phyloP scores from a whole-genome alignment of 2,888 invertebrate species.

The Hemistola chrysoprasaria region DNA sequence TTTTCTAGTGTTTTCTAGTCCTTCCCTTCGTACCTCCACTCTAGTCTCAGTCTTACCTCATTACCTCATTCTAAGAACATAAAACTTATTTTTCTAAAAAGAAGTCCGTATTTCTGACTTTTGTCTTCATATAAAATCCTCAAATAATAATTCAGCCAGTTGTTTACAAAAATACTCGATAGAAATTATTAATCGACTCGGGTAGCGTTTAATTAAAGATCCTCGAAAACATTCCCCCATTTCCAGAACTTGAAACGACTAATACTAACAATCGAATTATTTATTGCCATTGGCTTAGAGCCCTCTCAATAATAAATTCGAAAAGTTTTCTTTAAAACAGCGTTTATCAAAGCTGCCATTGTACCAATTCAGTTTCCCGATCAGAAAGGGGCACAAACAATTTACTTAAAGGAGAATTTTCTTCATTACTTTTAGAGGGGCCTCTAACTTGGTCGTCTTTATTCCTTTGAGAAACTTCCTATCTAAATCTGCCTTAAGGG shows the following conservation, averaged over 20 bases:
- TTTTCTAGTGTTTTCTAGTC: too few species aligned
- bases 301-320: conserved; percentile 10
- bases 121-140: too few species aligned
- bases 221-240: too few species aligned
- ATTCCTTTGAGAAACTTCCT: conserved; percentile 31
- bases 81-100: too few species aligned
- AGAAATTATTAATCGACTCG: too few species aligned
- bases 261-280: conserved; percentile 6
- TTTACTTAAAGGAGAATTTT: conserved; percentile 30
- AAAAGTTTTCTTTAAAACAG: conserved; percentile 15
- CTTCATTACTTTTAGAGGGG: conserved; percentile 27
- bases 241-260: neutral
- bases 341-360: conserved; percentile 22
- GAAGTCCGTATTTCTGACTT: too few species aligned
- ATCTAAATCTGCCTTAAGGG: conserved; percentile 28
- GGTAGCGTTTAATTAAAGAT: too few species aligned
- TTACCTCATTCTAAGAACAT: too few species aligned
- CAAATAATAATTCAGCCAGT: too few species aligned
- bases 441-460: conserved; percentile 25
- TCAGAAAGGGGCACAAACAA: conserved; percentile 27
- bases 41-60: too few species aligned
- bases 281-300: conserved; percentile 7
- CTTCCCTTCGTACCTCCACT: too few species aligned
- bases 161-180: too few species aligned
- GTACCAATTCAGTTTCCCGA: conserved; percentile 25